phyloP scores from a whole-genome alignment of 1,140 invertebrate genomes.

The Sitobion miscanthi region DNA sequence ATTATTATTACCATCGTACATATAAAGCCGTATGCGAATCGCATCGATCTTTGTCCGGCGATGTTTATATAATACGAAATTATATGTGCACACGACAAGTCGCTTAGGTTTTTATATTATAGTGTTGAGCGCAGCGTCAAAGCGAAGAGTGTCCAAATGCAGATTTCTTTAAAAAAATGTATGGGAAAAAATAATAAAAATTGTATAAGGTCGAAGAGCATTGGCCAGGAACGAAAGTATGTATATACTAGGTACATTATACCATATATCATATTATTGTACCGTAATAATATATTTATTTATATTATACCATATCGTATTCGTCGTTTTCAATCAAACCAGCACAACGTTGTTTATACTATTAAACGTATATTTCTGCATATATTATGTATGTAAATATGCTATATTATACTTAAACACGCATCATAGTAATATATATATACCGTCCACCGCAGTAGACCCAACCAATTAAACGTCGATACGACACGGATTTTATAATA shows the following conservation, averaged over 20 bases:
- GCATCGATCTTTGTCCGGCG: background rate
- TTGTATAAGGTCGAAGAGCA: background rate
- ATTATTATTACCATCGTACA: background rate
- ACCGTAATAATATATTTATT: too few species aligned
- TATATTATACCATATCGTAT: too few species aligned
- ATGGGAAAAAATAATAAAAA: background rate
- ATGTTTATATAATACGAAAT: background rate
- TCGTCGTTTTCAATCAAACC: too few species aligned
- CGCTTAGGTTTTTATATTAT: background rate
- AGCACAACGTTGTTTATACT: too few species aligned
- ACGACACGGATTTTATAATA: background rate
- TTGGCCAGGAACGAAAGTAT: background rate
- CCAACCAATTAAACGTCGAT: background rate
- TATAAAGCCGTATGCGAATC: background rate
- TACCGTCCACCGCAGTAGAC: background rate
- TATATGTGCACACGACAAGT: background rate
- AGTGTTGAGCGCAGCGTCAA: background rate
- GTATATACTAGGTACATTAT: too few species aligned
- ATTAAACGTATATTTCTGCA: too few species aligned
- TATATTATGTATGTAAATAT: background rate
- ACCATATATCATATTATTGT: too few species aligned
- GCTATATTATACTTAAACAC: background rate
- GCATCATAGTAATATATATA: background rate
- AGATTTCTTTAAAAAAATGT: background rate
- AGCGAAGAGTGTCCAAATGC: background rate